Conservation (phyloP, 2,113 vertebrate species). For the Ariopsis seemanni region DNA sequence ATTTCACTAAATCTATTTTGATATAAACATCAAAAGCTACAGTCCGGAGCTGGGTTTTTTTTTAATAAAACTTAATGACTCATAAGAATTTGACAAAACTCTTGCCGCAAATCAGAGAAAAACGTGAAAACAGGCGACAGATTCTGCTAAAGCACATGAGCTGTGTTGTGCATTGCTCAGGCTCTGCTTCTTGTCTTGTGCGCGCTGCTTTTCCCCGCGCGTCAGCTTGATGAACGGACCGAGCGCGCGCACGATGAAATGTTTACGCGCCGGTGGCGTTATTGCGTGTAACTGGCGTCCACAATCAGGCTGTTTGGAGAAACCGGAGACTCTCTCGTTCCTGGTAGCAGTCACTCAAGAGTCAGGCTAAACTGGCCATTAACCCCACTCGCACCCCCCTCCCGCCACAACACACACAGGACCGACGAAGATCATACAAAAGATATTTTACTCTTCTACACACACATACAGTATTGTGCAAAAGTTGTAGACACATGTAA, state of each 20-base stretch:
- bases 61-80: background rate
- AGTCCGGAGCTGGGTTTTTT: background rate
- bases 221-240: slow-evolving; percentile 73
- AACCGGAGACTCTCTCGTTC: slow-evolving; percentile 18
- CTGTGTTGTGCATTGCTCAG: background rate
- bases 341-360: slow-evolving; percentile 21
- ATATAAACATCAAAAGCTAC: background rate
- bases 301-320: slow-evolving; percentile 51
- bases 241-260: slow-evolving; percentile 65
- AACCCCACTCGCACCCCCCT: background rate
- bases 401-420: background rate
- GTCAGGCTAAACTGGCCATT: slow-evolving; percentile 24
- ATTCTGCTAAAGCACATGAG: background rate
- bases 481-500: too few species aligned
- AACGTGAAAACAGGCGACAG: background rate
- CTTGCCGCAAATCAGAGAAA: background rate
- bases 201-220: slow-evolving; percentile 66
- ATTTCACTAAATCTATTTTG: background rate
- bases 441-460: too few species aligned
- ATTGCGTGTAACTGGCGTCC: slow-evolving; percentile 71
- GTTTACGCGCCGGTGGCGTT: slow-evolving; percentile 76
- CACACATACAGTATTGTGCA: too few species aligned
- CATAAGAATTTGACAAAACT: background rate
- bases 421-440: too few species aligned
- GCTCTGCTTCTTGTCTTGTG: slow-evolving; percentile 46